These are phyloP conservation scores for Muntiacus reevesi DNA, from an alignment of 2,113 vertebrate species.

Conservation along the genomic window DNA sequence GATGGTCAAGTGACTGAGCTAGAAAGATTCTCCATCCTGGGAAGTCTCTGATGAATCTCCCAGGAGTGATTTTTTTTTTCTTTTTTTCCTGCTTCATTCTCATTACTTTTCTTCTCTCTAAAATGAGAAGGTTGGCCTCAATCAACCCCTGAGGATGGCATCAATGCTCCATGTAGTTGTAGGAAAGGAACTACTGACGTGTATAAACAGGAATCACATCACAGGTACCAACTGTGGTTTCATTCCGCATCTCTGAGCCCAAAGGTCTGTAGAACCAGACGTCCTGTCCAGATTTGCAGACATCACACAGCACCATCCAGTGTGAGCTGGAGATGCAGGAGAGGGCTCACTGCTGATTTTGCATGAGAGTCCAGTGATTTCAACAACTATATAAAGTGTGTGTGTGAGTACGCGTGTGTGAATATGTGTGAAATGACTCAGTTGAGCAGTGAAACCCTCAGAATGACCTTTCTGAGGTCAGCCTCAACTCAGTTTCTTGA, in stretches of 20 bases:
- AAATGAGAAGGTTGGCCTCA: not conserved
- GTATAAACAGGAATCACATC: not conserved
- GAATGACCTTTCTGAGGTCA: not conserved
- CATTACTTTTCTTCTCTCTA: not conserved
- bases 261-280: not conserved
- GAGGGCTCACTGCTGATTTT: not conserved
- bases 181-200: not conserved
- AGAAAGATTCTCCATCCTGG: not conserved
- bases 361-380: not conserved
- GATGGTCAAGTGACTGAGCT: not conserved
- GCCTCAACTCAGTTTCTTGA: not conserved
- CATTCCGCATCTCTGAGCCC: not conserved
- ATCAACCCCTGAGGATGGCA: accelerated
- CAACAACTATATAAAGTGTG: not conserved
- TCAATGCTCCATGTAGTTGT: not conserved
- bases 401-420: too few relatives aligned
- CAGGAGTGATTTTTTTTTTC: not conserved
- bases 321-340: accelerated
- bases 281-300: not conserved
- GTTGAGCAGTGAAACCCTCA: not conserved
- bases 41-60: not conserved
- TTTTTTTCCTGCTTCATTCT: not conserved
- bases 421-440: not conserved
- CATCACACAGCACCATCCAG: not conserved
- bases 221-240: not conserved